Percentiles rank a stretch among this genome's conserved stretches.
Conservation (phyloP, 2,888 invertebrate genomes). For the Euplexia lucipara region DNA sequence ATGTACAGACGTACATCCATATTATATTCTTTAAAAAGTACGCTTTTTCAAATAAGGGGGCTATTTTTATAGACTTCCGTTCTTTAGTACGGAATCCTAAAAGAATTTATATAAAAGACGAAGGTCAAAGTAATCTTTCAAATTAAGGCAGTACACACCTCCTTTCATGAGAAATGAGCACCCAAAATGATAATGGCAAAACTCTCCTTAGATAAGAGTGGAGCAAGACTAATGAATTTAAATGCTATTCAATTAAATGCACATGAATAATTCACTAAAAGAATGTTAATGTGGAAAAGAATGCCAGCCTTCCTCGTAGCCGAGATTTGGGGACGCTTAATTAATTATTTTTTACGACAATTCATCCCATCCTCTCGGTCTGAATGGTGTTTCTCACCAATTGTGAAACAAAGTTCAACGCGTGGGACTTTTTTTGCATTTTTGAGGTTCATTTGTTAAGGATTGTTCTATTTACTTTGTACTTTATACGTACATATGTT, state of each 20-base stretch:
- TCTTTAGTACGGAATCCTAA: background rate
- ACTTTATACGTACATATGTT: too few relatives aligned
- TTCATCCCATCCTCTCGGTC: constrained; percentile 55
- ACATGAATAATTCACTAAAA: constrained; percentile 88
- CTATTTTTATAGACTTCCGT: too few relatives aligned
- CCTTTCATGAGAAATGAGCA: constrained; percentile 61
- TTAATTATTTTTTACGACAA: constrained; percentile 79
- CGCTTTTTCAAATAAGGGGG: too few relatives aligned
- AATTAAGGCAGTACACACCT: constrained; percentile 46
- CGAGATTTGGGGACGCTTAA: constrained; percentile 80
- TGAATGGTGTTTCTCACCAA: constrained; percentile 56
- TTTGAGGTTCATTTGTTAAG: background rate
- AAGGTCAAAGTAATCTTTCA: constrained; percentile 13
- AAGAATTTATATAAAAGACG: constrained; percentile 10
- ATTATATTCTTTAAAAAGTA: too few relatives aligned
- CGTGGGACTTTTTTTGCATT: constrained; percentile 23
- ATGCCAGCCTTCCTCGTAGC: constrained; percentile 78
- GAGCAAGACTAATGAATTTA: constrained; percentile 84
- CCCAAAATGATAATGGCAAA: constrained; percentile 64
- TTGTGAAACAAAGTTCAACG: constrained; percentile 52
- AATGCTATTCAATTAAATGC: constrained; percentile 89
- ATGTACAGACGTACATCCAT: too few relatives aligned
- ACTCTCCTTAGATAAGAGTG: constrained; percentile 66
- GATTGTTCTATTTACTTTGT: constrained; percentile 3
- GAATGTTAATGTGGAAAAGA: constrained; percentile 85